Base-by-base conservation (phyloP, 2,797 vertebrate genomes). In the Gymnothorax javanicus region DNA sequence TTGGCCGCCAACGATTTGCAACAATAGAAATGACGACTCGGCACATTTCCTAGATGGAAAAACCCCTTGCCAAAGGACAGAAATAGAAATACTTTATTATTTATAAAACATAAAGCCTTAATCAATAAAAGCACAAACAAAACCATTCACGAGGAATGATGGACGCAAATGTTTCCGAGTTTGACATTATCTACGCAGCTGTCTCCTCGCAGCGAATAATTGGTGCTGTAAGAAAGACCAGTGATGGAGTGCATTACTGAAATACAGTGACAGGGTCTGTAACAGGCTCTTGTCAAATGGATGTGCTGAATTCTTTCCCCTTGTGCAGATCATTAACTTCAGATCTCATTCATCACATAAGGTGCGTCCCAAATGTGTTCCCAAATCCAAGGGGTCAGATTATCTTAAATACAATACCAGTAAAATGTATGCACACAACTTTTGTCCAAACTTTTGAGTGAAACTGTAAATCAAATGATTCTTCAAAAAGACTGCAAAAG, bases 111-210 rank as follows among this genome's bases (percentile, higher is more conserved):
- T n/a, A 33, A 15, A 69, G 9, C 0, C 27, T 15, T 75, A 33
- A 43, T 33, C 12, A 33, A 75, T 33, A 43, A 75, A 75, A 75
- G 27, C 71, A 75, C 71, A 79, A 79, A 83, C 56, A 57, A 83
- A 7, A 59, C 54, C n/a, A 57, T 83, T 83, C 82, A 83, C 27
- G 82, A 25, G 25, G 23, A 25, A 25, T 83, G n/a, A 57, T 58
- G 8, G 20, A 83, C 56, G 20, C 27, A 59, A 27, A 57, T 5
- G 23, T 25, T 56, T 25, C 58, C 17, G 17, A 79, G 17, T 79
- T 79, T 25, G n/a, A 25, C 43, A 60, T 71, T 58, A 33, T 58
- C 62, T 15, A 23, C n/a, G 25, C 25, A 82, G 50, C 52, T 33
- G 60, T 81, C 75, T 79, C 62, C 86, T 83, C 20, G 7, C 33